phyloP scores from a whole-genome alignment of 2,888 invertebrate species.

The Meteorus colon region DNA sequence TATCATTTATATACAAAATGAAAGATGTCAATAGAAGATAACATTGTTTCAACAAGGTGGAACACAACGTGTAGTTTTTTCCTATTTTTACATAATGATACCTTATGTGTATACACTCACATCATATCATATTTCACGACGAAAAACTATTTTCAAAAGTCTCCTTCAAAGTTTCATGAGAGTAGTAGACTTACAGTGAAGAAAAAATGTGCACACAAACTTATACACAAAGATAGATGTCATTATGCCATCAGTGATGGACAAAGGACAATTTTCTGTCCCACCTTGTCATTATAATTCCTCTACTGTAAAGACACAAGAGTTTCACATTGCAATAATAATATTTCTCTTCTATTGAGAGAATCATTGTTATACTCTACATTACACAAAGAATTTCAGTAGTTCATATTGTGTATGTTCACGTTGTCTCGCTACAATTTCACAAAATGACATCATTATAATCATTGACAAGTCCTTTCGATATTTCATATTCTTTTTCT shows the following conservation, averaged over 20 bases:
- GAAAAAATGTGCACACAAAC: conserved; percentile 19
- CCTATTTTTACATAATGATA: neutral
- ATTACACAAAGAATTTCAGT: conserved; percentile 5
- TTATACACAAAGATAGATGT: conserved; percentile 30
- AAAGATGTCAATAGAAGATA: conserved; percentile 6
- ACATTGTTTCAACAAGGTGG: conserved; percentile 15
- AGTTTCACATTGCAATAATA: conserved; percentile 24
- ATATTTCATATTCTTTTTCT: neutral
- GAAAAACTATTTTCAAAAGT: neutral
- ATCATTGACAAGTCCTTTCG: neutral
- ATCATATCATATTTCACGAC: neutral
- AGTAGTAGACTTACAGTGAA: neutral
- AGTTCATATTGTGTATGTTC: neutral
- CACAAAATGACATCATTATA: neutral
- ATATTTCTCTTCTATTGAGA: neutral
- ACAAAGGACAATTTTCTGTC: conserved; percentile 41
- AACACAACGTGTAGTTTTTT: conserved; percentile 3
- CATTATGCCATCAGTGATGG: conserved; percentile 40
- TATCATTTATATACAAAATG: neutral
- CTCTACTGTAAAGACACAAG: conserved; percentile 7
- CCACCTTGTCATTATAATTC: conserved; percentile 43
- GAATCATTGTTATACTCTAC: neutral
- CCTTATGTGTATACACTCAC: too few species aligned
- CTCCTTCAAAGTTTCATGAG: neutral
- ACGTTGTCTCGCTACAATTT: neutral